A percentile compares a stretch with the other conserved stretches of the same genome.
These are phyloP conservation scores for Sebastes fasciatus DNA, from an alignment of 2,113 vertebrate genomes.

Conservation along the genomic window DNA sequence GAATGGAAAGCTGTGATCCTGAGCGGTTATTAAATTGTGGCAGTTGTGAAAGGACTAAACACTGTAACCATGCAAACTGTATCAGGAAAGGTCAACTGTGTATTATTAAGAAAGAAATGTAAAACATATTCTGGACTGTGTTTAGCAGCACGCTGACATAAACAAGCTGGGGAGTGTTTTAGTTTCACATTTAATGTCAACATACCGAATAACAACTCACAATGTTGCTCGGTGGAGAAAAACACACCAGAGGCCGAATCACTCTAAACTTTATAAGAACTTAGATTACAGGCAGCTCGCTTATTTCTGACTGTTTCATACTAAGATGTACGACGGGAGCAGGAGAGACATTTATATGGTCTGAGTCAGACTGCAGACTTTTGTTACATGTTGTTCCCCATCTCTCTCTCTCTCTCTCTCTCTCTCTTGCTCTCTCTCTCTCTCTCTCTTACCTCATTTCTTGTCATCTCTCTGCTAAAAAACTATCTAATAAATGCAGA, in stretches of 20 bases:
- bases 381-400: not conserved
- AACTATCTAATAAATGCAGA: not conserved
- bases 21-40: slow-evolving; percentile 46
- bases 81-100: slow-evolving; percentile 34
- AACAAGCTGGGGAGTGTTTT: slow-evolving; percentile 5
- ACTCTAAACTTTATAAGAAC: not conserved
- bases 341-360: not conserved
- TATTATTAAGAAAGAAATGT: slow-evolving; percentile 28
- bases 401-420: no score
- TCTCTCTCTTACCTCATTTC: not conserved
- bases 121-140: not conserved
- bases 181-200: not conserved
- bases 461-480: not conserved
- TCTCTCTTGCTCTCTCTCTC: no score
- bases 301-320: not conserved
- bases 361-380: no score
- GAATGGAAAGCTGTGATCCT: slow-evolving; percentile 47
- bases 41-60: slow-evolving; percentile 42
- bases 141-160: not conserved
- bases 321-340: not conserved
- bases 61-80: slow-evolving; percentile 22
- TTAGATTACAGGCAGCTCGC: not conserved
- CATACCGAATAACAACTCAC: not conserved
- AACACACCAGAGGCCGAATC: not conserved
- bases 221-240: not conserved